These are phyloP conservation scores for Nomada ruficornis DNA, from an alignment of 2,888 invertebrate species.

Conservation along the genomic window DNA sequence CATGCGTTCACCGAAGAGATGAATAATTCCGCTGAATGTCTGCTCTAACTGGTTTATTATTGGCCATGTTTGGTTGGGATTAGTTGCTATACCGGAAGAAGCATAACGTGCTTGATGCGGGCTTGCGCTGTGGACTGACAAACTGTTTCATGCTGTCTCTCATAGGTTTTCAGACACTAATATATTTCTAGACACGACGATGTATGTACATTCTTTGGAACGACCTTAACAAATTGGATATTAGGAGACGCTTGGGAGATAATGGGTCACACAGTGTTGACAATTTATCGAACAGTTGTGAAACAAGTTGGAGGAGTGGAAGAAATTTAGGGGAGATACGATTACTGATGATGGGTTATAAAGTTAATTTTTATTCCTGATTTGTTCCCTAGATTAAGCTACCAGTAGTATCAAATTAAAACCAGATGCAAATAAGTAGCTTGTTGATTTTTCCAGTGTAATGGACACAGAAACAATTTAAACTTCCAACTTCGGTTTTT, in stretches of 20 bases:
- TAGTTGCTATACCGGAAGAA: slow-evolving; percentile 18
- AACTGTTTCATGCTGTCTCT: not conserved
- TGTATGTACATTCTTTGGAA: no score
- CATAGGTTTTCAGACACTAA: not conserved
- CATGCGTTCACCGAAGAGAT: not conserved
- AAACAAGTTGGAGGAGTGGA: not conserved
- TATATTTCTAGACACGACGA: not conserved
- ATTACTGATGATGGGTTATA: not conserved
- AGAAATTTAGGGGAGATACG: not conserved
- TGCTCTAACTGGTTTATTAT: slow-evolving; percentile 5
- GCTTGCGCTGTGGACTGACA: not conserved
- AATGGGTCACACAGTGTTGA: slow-evolving; percentile 6
- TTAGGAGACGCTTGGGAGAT: slow-evolving; percentile 12
- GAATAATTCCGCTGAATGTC: slow-evolving; percentile 1
- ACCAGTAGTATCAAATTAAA: not conserved
- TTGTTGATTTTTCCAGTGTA: no score
- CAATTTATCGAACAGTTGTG: slow-evolving; percentile 19
- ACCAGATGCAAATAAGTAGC: no score
- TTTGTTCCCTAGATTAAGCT: not conserved
- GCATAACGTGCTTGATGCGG: slow-evolving; percentile 9
- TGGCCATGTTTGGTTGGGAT: slow-evolving; percentile 24
- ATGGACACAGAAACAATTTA: no score
- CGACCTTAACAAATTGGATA: not conserved
- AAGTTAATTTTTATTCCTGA: not conserved
- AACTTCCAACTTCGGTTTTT: no score